These are phyloP conservation scores for Alectura lathami DNA, from an alignment of 2,113 vertebrate genomes.

Conservation along the genomic window DNA sequence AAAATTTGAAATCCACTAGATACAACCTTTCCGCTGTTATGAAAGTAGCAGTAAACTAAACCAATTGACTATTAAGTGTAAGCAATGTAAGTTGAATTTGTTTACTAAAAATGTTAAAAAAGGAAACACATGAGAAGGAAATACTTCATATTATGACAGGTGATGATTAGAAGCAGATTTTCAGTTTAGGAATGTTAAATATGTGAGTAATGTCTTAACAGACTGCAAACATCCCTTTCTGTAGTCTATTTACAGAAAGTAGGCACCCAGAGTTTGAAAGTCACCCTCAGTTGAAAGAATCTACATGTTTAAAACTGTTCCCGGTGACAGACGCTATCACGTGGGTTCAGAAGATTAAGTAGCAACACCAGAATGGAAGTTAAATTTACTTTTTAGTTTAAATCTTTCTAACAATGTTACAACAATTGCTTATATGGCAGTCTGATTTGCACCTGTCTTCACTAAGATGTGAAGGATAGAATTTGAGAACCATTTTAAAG, in stretches of 20 bases:
- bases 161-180: background rate
- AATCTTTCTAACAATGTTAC: background rate
- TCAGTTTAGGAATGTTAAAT: background rate
- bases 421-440: background rate
- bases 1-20: background rate
- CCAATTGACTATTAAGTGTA: background rate
- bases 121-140: background rate
- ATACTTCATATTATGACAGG: background rate
- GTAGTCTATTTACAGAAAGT: background rate
- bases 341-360: background rate
- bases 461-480: background rate
- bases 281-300: background rate
- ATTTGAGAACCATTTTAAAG: background rate
- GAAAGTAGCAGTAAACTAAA: background rate
- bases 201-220: background rate
- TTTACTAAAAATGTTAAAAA: background rate
- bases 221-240: background rate
- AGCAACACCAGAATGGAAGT: background rate
- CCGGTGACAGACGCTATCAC: background rate
- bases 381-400: background rate
- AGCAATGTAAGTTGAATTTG: background rate
- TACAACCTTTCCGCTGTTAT: no score
- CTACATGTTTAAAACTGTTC: background rate
- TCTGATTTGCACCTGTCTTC: background rate
- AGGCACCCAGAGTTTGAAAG: background rate